phyloP scores from a whole-genome alignment of 2,797 vertebrate species.

The Rhadinocentrus ornatus region DNA sequence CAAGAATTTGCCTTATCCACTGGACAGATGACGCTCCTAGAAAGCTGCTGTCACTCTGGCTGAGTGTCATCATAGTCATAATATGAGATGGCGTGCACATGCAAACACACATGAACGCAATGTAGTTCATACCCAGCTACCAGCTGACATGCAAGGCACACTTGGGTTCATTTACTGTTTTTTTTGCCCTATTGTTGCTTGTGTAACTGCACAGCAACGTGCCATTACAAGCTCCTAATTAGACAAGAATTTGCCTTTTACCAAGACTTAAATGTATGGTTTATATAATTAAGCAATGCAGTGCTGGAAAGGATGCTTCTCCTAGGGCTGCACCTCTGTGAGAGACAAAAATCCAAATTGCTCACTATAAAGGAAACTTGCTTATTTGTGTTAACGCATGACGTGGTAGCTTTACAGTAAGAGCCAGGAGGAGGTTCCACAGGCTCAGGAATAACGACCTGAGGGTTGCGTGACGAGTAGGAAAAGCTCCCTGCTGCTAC shows the following conservation, averaged over 20 bases:
- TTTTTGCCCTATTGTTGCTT: background rate
- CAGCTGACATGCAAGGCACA: conserved; percentile 4
- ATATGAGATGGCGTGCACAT: conserved; percentile 35
- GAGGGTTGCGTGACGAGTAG: background rate
- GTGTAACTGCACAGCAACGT: background rate
- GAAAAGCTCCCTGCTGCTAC: background rate
- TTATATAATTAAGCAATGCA: background rate
- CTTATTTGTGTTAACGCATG: background rate
- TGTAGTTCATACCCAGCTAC: conserved; percentile 26
- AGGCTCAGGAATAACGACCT: background rate
- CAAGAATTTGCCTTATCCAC: conserved; percentile 44
- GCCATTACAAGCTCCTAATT: background rate
- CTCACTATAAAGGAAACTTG: background rate
- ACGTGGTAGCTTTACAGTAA: background rate
- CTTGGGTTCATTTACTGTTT: background rate
- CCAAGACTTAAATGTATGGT: background rate
- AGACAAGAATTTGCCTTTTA: background rate
- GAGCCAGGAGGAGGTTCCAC: background rate
- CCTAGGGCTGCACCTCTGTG: background rate
- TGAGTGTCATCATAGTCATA: conserved; percentile 56
- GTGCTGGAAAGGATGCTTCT: too few relatives aligned
- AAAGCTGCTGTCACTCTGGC: conserved; percentile 66
- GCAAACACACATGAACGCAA: conserved; percentile 19
- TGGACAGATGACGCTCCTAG: conserved; percentile 64
- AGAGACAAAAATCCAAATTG: background rate